Base-by-base conservation (phyloP, 2,113 vertebrate genomes). In the Gymnorhina tibicen region DNA sequence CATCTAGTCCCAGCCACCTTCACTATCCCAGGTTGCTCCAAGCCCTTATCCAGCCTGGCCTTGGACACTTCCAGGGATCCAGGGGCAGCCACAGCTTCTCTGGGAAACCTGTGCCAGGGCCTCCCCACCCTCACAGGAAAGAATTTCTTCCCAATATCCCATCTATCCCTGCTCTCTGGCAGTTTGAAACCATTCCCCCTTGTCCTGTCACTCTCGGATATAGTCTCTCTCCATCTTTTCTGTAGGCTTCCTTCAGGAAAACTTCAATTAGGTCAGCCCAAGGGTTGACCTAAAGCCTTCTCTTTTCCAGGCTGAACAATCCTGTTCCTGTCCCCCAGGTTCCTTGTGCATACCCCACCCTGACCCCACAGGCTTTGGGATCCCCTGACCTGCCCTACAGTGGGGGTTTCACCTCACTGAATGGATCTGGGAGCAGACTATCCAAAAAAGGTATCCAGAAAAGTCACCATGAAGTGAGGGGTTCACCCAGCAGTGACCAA, bases 41-140 rank as follows among this genome's bases (percentile, higher is more conserved):
- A 41, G 22, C 7, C n/a, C 14, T 41, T 0, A 0, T 60, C 46
- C 30, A 79, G 0, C 13, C 21, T 53, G 26, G 10, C 10, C 30
- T 23, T 27, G 30, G 6, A 6, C 26, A 28, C 4, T 53, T 27
- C 32, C 46, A 79, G 60, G 52, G 67, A 42, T 74, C 28, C 41
- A 56, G 30, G 3, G 26, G 6, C 39, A 47, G 30, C 30, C 47
- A n/a, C 62, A 83, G 41, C n/a, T 62, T 41, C 47, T 32, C n/a
- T 76, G n/a, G 11, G 1, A 5, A 41, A 0, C 24, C 7, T 60
- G n/a, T 62, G 47, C 47, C 8, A 47, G 1, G 11, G 17, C 11
- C 30, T 69, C 21, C 1, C 4, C 41, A 47, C n/a, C 13, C 14
- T 47, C 26, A 55, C 3, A 47, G 39, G 6, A 6, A 41, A 22